phyloP scores from a whole-genome alignment of 2,797 vertebrate genomes.

The Poecile montanus region DNA sequence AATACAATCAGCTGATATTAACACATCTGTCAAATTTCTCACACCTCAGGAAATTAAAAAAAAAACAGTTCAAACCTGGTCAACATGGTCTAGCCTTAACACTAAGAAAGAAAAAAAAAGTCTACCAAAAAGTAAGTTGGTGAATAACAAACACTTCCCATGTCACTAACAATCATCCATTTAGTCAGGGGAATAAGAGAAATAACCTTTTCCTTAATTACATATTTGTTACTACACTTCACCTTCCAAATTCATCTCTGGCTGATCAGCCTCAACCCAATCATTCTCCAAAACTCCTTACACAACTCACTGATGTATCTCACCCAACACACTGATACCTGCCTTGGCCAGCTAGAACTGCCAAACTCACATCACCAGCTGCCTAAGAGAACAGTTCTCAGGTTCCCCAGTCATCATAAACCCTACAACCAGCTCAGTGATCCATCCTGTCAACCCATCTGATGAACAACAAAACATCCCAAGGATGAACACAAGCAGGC shows the following conservation, averaged over 20 bases:
- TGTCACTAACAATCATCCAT: neutral
- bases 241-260: neutral
- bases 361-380: neutral
- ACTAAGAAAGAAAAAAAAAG: neutral
- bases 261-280: neutral
- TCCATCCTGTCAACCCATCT: neutral
- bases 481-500: neutral
- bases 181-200: neutral
- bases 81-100: neutral
- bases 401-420: neutral
- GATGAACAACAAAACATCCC: neutral
- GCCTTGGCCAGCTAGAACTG: neutral
- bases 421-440: neutral
- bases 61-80: neutral
- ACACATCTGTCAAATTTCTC: rapidly evolving
- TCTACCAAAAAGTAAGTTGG: neutral
- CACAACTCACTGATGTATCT: neutral
- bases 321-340: neutral
- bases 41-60: neutral
- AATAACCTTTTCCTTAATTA: neutral
- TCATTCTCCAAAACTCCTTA: neutral
- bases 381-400: neutral
- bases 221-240: neutral
- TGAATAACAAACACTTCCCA: neutral
- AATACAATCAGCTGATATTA: neutral